Evolutionary conservation across 2,888 invertebrate genomes (phyloP).

Genomic region (Apeira syringaria): DNA sequence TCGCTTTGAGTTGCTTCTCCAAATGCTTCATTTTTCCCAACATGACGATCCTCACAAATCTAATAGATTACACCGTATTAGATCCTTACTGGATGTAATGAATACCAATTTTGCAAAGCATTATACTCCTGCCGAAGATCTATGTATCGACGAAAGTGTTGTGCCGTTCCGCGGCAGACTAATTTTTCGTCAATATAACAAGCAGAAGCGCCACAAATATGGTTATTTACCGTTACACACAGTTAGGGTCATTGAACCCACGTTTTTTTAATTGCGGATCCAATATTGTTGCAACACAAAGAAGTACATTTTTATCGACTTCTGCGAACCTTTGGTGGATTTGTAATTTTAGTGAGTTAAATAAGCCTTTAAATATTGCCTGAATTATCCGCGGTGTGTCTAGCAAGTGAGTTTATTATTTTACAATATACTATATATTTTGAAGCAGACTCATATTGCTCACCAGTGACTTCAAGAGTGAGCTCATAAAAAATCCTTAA

Average conservation of each 20-base stretch:
- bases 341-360: constrained; percentile 8
- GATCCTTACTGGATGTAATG: neutral
- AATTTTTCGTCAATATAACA: neutral
- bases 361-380: neutral
- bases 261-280: constrained; percentile 30
- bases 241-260: constrained; percentile 20
- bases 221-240: no score
- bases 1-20: neutral
- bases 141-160: neutral
- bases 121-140: neutral
- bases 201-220: neutral
- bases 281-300: constrained; percentile 20
- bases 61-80: neutral
- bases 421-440: constrained; percentile 15
- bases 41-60: neutral
- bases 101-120: neutral
- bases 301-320: constrained; percentile 11
- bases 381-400: constrained; percentile 2
- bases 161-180: neutral
- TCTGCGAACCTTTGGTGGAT: constrained; percentile 18
- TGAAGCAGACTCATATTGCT: constrained; percentile 21
- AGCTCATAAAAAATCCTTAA: constrained; percentile 24
- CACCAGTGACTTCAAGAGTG: constrained; percentile 22
- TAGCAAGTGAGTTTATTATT: constrained; percentile 15
- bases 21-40: neutral